Conservation (phyloP, 2,797 vertebrate species). For the Eurystomus glaucurus region DNA sequence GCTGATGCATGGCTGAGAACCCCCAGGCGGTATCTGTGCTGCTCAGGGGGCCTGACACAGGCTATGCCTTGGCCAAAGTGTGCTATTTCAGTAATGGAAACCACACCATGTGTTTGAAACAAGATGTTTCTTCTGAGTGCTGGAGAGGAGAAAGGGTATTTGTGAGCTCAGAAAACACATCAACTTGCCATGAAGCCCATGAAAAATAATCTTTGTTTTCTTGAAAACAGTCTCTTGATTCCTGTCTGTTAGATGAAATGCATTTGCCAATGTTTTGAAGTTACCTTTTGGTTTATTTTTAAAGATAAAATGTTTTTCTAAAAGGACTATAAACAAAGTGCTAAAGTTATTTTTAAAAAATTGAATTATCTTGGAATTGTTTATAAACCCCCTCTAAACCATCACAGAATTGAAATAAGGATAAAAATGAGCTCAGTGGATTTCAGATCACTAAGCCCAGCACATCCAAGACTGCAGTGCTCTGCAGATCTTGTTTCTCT, state of each 20-base stretch:
- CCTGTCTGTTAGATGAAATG: neutral
- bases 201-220: slow-evolving; percentile 22
- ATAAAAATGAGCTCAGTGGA: neutral
- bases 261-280: slow-evolving; percentile 10
- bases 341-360: neutral
- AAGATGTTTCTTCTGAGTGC: neutral
- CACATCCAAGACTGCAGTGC: neutral
- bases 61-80: neutral
- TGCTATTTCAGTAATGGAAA: slow-evolving; percentile 26
- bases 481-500: neutral
- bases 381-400: slow-evolving; percentile 9
- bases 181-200: neutral
- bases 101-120: slow-evolving; percentile 21
- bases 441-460: neutral
- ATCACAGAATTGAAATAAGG: slow-evolving; percentile 11
- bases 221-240: slow-evolving; percentile 33
- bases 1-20: neutral
- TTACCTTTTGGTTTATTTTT: slow-evolving; percentile 33
- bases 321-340: neutral
- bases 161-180: slow-evolving; percentile 31
- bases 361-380: slow-evolving; percentile 20
- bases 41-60: neutral
- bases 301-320: slow-evolving; percentile 5
- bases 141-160: neutral
- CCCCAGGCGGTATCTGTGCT: neutral